A percentile compares a stretch with the other conserved stretches of the same genome.
phyloP scores from a whole-genome alignment of 2,797 vertebrate genomes.

The Lindbergichthys nudifrons region DNA sequence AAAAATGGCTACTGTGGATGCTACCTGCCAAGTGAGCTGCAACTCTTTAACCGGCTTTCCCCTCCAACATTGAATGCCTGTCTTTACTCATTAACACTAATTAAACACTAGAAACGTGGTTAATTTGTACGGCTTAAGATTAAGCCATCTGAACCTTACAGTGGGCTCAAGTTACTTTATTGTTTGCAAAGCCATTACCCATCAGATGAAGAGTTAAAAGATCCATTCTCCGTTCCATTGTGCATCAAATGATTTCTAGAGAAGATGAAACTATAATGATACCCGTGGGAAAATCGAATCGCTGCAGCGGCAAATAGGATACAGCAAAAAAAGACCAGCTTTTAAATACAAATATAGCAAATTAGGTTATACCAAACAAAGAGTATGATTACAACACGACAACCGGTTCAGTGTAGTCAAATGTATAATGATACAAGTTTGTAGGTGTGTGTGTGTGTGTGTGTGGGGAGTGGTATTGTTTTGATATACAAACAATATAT shows the following conservation, averaged over 20 bases:
- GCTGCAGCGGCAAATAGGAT: slow-evolving; percentile 58
- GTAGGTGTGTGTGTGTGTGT: no score
- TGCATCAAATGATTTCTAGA: slow-evolving; percentile 65
- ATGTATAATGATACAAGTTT: slow-evolving; percentile 3
- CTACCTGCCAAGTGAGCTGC: slow-evolving; percentile 3
- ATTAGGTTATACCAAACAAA: slow-evolving; percentile 41
- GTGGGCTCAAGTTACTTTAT: background rate
- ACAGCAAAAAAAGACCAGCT: slow-evolving; percentile 40
- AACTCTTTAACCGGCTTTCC: background rate
- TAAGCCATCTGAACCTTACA: background rate
- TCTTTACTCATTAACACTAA: background rate
- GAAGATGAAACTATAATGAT: slow-evolving; percentile 62
- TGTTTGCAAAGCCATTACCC: slow-evolving; percentile 5
- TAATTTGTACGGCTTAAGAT: background rate
- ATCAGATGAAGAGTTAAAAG: slow-evolving; percentile 41
- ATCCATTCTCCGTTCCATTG: slow-evolving; percentile 60
- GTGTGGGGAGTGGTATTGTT: background rate
- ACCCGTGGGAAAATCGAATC: slow-evolving; percentile 56
- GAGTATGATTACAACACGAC: slow-evolving; percentile 15
- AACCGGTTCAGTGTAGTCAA: slow-evolving; percentile 8
- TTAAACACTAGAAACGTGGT: background rate
- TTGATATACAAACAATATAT: no score
- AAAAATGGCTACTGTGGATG: background rate
- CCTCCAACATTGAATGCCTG: background rate
- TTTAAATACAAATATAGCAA: slow-evolving; percentile 54